Evolutionary conservation across 2,888 invertebrate genomes (phyloP).

Genomic region (Druceiella hillmani): DNA sequence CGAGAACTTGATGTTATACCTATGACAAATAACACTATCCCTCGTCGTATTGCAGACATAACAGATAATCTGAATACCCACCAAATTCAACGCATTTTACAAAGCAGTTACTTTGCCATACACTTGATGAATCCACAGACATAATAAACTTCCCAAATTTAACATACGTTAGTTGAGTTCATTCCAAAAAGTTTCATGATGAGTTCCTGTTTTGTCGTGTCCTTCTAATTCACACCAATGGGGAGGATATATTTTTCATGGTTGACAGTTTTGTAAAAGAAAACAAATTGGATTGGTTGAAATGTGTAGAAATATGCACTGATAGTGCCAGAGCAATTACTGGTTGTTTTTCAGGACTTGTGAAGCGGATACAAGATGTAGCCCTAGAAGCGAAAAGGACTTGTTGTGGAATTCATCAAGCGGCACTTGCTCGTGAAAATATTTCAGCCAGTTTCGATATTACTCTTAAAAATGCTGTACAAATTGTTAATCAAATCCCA

Average conservation of each 20-base stretch:
- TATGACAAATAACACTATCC: slow-evolving; percentile 14
- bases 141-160: too few species aligned
- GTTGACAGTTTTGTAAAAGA: slow-evolving; percentile 13
- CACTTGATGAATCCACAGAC: slow-evolving; percentile 13
- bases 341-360: too few species aligned
- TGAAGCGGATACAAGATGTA: not conserved
- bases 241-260: slow-evolving; percentile 8
- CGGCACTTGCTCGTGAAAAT: slow-evolving; percentile 13
- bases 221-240: slow-evolving; percentile 5
- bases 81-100: slow-evolving; percentile 7
- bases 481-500: slow-evolving; percentile 1
- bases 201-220: slow-evolving; percentile 8
- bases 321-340: too few species aligned
- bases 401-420: slow-evolving; percentile 15
- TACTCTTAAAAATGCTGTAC: slow-evolving; percentile 1
- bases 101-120: slow-evolving; percentile 11
- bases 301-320: slow-evolving; percentile 8
- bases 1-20: slow-evolving; percentile 13
- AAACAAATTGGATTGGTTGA: slow-evolving; percentile 11
- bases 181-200: slow-evolving; percentile 10
- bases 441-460: slow-evolving; percentile 6
- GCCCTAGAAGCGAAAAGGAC: not conserved
- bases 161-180: slow-evolving; percentile 10
- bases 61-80: slow-evolving; percentile 15
- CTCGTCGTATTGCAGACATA: too few species aligned